Conservation (phyloP, 2,797 vertebrate species). For the Dicrostonyx torquatus region DNA sequence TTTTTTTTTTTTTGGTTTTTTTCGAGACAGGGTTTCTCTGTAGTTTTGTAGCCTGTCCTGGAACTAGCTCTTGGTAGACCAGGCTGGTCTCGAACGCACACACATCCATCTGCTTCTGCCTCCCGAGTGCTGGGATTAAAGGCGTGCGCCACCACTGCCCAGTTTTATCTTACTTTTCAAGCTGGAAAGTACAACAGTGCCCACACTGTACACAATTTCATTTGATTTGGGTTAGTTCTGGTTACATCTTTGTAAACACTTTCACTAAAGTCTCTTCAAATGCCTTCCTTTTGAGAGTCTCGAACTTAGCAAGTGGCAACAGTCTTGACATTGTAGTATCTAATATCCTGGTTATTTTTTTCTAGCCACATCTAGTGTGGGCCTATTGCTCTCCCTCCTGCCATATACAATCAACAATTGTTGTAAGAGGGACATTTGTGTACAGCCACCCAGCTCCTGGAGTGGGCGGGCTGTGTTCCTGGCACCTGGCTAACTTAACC, state of each 20-base stretch:
- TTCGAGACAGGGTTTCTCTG: too few species aligned
- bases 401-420: neutral
- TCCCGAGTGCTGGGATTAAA: too few species aligned
- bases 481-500: too few species aligned
- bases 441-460: too few species aligned
- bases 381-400: neutral
- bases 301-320: neutral
- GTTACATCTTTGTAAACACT: neutral
- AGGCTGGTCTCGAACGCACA: too few species aligned
- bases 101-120: too few species aligned
- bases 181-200: neutral
- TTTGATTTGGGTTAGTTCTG: slow-evolving; percentile 6
- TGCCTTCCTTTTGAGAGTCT: neutral
- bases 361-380: neutral
- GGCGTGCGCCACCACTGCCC: too few species aligned
- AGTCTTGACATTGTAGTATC: neutral
- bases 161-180: neutral
- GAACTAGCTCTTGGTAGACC: too few species aligned
- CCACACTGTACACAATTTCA: neutral
- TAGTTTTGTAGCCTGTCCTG: too few species aligned
- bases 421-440: too few species aligned
- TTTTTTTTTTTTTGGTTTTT: too few species aligned
- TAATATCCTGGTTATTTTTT: neutral
- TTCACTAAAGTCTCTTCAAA: neutral
- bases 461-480: too few species aligned